Percentiles rank a stretch among this genome's conserved stretches.
Conservation (phyloP, 2,113 vertebrate species). For the pig (Sus scrofa) region DNA sequence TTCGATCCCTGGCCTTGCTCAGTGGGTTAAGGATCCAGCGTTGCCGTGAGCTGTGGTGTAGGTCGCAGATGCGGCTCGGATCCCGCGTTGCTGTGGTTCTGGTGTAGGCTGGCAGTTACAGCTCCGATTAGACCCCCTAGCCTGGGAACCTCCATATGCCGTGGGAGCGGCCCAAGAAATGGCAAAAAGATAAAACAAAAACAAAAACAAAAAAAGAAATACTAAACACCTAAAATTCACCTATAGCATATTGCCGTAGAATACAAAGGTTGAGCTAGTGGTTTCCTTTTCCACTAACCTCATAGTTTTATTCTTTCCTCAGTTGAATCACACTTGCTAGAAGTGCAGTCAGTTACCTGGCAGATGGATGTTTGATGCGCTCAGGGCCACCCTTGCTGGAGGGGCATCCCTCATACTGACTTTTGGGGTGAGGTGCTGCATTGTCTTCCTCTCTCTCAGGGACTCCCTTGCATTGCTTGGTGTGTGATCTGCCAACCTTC, state of each 20-base stretch:
- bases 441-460: background rate
- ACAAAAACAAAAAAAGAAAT: too few relatives aligned
- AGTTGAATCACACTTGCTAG: background rate
- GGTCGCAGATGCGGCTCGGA: too few relatives aligned
- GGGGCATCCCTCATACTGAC: accelerated
- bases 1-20: too few relatives aligned
- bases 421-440: accelerated
- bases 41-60: too few relatives aligned
- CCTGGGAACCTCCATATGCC: too few relatives aligned
- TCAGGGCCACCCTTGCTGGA: background rate
- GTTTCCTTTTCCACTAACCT: background rate
- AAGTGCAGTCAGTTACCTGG: background rate
- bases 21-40: too few relatives aligned
- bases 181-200: too few relatives aligned
- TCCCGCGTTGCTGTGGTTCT: too few relatives aligned
- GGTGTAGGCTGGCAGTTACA: too few relatives aligned
- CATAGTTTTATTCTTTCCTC: background rate
- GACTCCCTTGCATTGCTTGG: background rate
- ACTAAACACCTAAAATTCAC: background rate
- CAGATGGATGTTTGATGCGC: accelerated
- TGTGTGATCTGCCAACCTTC: background rate
- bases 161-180: too few relatives aligned
- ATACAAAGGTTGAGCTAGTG: background rate
- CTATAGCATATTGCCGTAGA: too few relatives aligned
- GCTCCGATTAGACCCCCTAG: too few relatives aligned